Evolutionary conservation across 2,113 vertebrate genomes (phyloP), one percentile per base, ranked within the genome.

Genomic region (Delphinus delphis): DNA sequence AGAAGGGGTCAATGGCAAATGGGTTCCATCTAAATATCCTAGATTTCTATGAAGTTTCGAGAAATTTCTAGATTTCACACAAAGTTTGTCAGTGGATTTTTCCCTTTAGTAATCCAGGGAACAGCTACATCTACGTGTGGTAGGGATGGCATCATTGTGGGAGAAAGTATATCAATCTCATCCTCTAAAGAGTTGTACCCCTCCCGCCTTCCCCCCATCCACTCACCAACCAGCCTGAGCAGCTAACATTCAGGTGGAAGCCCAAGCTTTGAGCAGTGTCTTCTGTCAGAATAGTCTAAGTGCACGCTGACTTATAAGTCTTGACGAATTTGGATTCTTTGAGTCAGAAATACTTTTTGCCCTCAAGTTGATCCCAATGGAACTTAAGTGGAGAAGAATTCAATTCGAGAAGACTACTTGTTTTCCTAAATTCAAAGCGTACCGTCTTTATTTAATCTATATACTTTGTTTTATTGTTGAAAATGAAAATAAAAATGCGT

Each of bases 351-450:
- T 36, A 36, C 76, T 55, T 81, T 63, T 76, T 70, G 18, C n/a
- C 18, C 44, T 80, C 25, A 89, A 60, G n/a, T 47, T 87, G 67
- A 95, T 83, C 44, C 81, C 77, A 76, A 33, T 58, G 79, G 38
- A 96, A 94, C 15, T 92, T 92, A 79, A 90, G 17, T 90, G 63
- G 9, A 84, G 8, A 71, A 80, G 21, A 44, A 87, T 44, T 84
- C n/a, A 33, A 15, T 26, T 44, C 11, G 25, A 15, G 8, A 21
- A 79, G 15, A 38, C 20, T 62, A 53, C 26, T 93, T 81, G 21
- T 70, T 96, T 96, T 86, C 44, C 18, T 86, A 71, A 62, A 28
- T 88, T 77, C 36, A 97, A 91, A 83, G 14, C 18, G 71, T 89
- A 47, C 21, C 1, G 23, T 60, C 44, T 55, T 89, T 65, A 73